These are phyloP conservation scores for Synanthedon andrenaeformis DNA, from an alignment of 2,888 invertebrate genomes.

Conservation along the genomic window DNA sequence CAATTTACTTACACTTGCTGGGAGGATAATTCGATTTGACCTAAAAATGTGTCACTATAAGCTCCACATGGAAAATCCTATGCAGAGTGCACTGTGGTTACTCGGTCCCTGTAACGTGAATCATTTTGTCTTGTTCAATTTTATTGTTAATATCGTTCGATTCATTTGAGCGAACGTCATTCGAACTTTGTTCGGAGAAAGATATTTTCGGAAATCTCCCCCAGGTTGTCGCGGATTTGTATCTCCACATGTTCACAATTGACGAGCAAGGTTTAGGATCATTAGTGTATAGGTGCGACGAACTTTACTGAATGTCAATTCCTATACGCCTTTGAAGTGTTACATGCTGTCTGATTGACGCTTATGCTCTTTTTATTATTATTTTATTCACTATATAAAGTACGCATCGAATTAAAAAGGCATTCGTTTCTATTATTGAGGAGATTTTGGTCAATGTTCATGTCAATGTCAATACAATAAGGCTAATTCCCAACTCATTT, in stretches of 20 bases:
- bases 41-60: too few relatives aligned
- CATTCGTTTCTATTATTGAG: too few relatives aligned
- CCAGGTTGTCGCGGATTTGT: conserved; percentile 35
- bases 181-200: conserved; percentile 6
- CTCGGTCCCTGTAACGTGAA: not conserved
- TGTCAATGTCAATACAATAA: too few relatives aligned
- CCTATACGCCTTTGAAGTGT: not conserved
- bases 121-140: not conserved
- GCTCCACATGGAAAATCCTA: not conserved
- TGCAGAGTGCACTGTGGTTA: not conserved
- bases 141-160: not conserved
- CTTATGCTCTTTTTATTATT: not conserved
- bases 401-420: too few relatives aligned
- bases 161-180: not conserved
- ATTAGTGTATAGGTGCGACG: not conserved
- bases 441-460: too few relatives aligned
- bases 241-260: conserved; percentile 13
- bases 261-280: conserved; percentile 2
- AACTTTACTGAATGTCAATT: not conserved
- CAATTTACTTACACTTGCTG: too few relatives aligned
- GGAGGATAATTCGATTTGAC: too few relatives aligned
- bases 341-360: not conserved
- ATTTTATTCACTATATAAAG: not conserved
- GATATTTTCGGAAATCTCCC: conserved; percentile 51
- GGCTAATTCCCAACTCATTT: too few relatives aligned